Evolutionary conservation across 2,888 invertebrate genomes (phyloP).

Genomic region (Sinelater perroti): DNA sequence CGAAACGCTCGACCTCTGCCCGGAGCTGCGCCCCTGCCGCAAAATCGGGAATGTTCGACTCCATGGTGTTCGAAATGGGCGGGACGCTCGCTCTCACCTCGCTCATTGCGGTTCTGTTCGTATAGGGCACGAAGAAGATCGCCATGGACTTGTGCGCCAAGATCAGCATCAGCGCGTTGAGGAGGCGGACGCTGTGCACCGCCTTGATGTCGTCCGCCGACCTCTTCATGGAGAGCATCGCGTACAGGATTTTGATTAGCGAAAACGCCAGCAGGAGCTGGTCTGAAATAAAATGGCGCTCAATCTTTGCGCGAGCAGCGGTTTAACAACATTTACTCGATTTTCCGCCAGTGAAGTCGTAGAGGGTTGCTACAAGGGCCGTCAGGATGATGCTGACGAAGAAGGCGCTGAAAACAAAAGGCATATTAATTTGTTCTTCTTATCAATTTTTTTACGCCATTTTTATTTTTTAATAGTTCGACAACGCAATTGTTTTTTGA

Average conservation of each 20-base stretch:
- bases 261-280: slow-evolving; percentile 69
- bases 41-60: slow-evolving; percentile 13
- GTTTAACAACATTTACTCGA: slow-evolving; percentile 49
- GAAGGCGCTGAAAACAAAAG: slow-evolving; percentile 52
- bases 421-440: no score
- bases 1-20: not conserved
- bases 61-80: slow-evolving; percentile 10
- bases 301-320: no score
- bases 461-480: no score
- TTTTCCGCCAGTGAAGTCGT: slow-evolving; percentile 48
- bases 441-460: no score
- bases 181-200: slow-evolving; percentile 72
- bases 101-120: slow-evolving; percentile 72
- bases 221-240: slow-evolving; percentile 65
- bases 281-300: slow-evolving; percentile 57
- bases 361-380: slow-evolving; percentile 51
- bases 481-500: no score
- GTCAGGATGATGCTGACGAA: slow-evolving; percentile 49
- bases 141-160: slow-evolving; percentile 78
- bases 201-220: slow-evolving; percentile 67
- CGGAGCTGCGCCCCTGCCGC: not conserved
- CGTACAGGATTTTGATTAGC: slow-evolving; percentile 66
- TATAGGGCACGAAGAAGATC: slow-evolving; percentile 71
- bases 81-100: slow-evolving; percentile 61
- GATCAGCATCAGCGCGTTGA: slow-evolving; percentile 71